Evolutionary conservation across 37 sponge, comb jelly and placozoan species (phyloP).

Genomic region (Eunapius fragilis): DNA sequence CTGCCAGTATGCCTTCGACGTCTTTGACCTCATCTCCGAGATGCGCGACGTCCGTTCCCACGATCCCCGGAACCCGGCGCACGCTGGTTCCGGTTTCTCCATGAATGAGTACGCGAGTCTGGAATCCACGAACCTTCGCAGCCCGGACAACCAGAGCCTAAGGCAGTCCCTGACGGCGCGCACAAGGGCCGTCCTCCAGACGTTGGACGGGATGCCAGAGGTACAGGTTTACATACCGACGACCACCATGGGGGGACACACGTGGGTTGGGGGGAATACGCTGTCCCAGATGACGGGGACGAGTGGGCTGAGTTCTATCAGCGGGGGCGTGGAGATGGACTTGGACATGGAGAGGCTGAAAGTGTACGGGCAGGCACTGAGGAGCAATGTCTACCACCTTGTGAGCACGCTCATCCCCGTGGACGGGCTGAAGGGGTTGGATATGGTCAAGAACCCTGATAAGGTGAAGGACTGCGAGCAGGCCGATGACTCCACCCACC

Average conservation of each 20-base stretch:
- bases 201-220: constrained; percentile 37
- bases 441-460: constrained; percentile 38
- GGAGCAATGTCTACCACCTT: constrained; percentile 39
- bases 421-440: constrained; percentile 48
- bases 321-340: constrained; percentile 56
- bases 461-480: constrained; percentile 16
- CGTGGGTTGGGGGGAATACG: not conserved
- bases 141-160: constrained; percentile 21
- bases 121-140: constrained; percentile 18
- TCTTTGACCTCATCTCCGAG: constrained; percentile 59
- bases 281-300: constrained; percentile 74
- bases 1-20: constrained; percentile 66
- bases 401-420: constrained; percentile 28
- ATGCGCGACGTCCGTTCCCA: not conserved
- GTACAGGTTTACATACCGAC: constrained; percentile 34
- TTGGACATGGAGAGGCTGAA: constrained; percentile 64
- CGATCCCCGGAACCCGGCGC: constrained; percentile 2
- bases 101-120: constrained; percentile 7
- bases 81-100: constrained; percentile 11
- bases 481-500: constrained; percentile 7
- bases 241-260: not conserved
- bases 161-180: not conserved
- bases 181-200: constrained; percentile 5
- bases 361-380: constrained; percentile 43
- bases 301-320: constrained; percentile 73